Percentiles rank a stretch among this genome's conserved stretches.
Conservation (phyloP, 2,113 vertebrate species). For the Oncorhynchus kisutch region DNA sequence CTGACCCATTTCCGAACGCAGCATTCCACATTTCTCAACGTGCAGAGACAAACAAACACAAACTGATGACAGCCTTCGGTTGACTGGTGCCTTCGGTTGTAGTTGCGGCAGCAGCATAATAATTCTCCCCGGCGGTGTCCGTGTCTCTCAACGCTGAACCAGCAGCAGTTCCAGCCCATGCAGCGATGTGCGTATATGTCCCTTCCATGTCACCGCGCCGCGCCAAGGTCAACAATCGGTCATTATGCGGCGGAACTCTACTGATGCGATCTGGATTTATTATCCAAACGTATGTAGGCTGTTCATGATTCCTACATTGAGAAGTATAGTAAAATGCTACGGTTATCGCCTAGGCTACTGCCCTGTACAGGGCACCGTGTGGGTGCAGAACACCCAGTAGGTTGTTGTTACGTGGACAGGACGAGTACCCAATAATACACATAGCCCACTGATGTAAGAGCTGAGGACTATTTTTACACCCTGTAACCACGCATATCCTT, state of each 20-base stretch:
- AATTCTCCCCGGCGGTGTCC: constrained; percentile 54
- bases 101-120: constrained; percentile 19
- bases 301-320: background rate
- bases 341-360: background rate
- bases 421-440: constrained; percentile 70
- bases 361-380: background rate
- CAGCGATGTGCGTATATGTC: constrained; percentile 29
- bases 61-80: constrained; percentile 20
- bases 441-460: constrained; percentile 63
- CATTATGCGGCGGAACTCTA: constrained; percentile 25
- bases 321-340: background rate
- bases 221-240: constrained; percentile 69
- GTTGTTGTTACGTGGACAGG: constrained; percentile 45
- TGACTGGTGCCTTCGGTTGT: background rate
- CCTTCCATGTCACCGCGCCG: constrained; percentile 58
- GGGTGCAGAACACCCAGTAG: constrained; percentile 27
- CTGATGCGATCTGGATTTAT: background rate
- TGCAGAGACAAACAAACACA: constrained; percentile 18
- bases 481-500: constrained; percentile 59
- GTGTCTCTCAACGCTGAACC: constrained; percentile 19
- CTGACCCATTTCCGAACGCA: constrained; percentile 64
- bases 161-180: constrained; percentile 14
- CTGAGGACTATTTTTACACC: constrained; percentile 71
- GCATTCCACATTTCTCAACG: constrained; percentile 60
- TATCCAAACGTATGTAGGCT: too few relatives aligned